Conservation (phyloP, 2,888 invertebrate genomes). For the Laspeyria flexula region DNA sequence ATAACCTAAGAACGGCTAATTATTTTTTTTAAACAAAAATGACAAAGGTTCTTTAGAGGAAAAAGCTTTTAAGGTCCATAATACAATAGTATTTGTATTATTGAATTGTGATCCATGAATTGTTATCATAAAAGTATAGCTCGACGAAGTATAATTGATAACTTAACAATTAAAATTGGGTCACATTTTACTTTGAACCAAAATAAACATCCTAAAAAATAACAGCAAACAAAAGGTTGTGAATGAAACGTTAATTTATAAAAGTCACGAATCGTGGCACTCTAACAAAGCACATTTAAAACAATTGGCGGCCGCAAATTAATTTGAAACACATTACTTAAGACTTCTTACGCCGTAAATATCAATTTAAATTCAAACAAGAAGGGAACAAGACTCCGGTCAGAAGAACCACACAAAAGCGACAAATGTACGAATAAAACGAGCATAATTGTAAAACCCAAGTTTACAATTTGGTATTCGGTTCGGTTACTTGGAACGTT, state of each 20-base stretch:
- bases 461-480: slow-evolving; percentile 10
- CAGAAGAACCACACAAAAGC: slow-evolving; percentile 18
- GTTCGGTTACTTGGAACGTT: slow-evolving; percentile 11
- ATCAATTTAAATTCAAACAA: slow-evolving; percentile 37
- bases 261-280: slow-evolving; percentile 5
- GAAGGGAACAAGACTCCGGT: slow-evolving; percentile 26
- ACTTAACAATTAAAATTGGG: too few species aligned
- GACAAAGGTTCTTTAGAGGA: too few species aligned
- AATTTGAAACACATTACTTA: slow-evolving; percentile 42
- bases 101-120: too few species aligned
- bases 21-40: too few species aligned
- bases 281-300: slow-evolving; percentile 17
- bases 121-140: too few species aligned
- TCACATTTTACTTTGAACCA: background rate
- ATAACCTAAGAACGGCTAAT: too few species aligned
- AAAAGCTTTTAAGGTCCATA: too few species aligned
- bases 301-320: slow-evolving; percentile 24
- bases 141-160: too few species aligned
- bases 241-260: slow-evolving; percentile 18
- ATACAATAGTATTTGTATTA: too few species aligned
- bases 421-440: slow-evolving; percentile 23
- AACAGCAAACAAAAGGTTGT: background rate
- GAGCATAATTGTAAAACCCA: slow-evolving; percentile 26
- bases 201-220: background rate
- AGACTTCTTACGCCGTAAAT: slow-evolving; percentile 38